Evolutionary conservation across 2,113 vertebrate genomes (phyloP).

Genomic region (Ptychochromis oligacanthus): DNA sequence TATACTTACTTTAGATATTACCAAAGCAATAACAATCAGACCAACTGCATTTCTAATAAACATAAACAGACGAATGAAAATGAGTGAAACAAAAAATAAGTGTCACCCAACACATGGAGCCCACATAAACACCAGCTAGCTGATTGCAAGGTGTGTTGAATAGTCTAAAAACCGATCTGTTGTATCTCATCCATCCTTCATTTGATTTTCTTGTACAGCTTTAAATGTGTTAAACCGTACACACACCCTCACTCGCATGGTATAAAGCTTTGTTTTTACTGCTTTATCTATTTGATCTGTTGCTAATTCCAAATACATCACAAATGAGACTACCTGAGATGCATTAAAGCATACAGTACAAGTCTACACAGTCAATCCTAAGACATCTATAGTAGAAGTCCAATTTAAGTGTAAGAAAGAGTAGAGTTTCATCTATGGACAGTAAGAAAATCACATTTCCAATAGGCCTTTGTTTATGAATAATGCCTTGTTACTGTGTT

Average conservation of each 20-base stretch:
- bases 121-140: not conserved
- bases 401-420: not conserved
- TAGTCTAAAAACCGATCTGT: no score
- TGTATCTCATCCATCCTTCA: no score
- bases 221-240: not conserved
- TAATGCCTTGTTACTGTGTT: not conserved
- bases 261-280: not conserved
- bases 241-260: not conserved
- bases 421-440: not conserved
- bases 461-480: slow-evolving; percentile 3
- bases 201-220: no score
- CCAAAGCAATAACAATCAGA: not conserved
- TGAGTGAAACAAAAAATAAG: not conserved
- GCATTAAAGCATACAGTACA: not conserved
- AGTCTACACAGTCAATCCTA: not conserved
- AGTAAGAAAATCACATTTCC: not conserved
- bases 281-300: not conserved
- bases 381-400: not conserved
- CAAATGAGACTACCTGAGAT: not conserved
- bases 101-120: not conserved
- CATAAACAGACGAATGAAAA: not conserved
- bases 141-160: not conserved
- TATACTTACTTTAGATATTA: no score
- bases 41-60: no score
- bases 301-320: not conserved